Conservation (phyloP, 2,888 invertebrate genomes). For the Endomychus coccineus region DNA sequence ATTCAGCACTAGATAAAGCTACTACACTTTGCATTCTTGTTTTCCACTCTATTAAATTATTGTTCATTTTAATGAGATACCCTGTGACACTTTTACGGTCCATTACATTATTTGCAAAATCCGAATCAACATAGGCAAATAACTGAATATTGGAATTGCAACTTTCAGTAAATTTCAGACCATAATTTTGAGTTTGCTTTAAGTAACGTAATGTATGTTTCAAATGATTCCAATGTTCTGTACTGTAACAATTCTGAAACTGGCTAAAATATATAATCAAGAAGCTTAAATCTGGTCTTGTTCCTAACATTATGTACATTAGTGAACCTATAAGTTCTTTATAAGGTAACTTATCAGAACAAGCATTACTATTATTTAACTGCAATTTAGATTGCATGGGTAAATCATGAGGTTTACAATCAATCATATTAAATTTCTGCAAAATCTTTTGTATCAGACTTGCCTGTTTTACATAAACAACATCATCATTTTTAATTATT, state of each 20-base stretch:
- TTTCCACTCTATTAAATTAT: conserved; percentile 16
- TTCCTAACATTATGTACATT: conserved; percentile 23
- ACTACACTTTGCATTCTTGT: conserved; percentile 17
- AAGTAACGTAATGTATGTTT: conserved; percentile 18
- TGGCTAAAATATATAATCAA: conserved; percentile 22
- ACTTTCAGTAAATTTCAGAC: conserved; percentile 17
- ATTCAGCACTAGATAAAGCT: conserved; percentile 19
- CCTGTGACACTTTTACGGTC: conserved; percentile 19
- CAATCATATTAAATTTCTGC: conserved; percentile 17
- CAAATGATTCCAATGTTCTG: conserved; percentile 21
- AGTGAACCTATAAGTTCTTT: conserved; percentile 19
- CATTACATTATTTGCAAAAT: conserved; percentile 15
- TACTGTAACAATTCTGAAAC: conserved; percentile 21
- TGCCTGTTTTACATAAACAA: conserved; percentile 16
- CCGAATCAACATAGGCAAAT: conserved; percentile 17
- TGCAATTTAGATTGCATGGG: conserved; percentile 18
- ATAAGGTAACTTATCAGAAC: conserved; percentile 7
- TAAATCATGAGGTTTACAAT: conserved; percentile 13
- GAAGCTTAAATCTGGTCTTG: conserved; percentile 23
- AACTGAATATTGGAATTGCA: conserved; percentile 10
- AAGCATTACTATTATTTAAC: conserved; percentile 2
- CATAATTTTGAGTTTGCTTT: conserved; percentile 17
- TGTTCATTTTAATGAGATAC: conserved; percentile 16
- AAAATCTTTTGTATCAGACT: conserved; percentile 19
- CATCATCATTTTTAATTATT: conserved; percentile 12